Base-by-base conservation (phyloP, 2,888 invertebrate species). In the Caradrina kadenii region DNA sequence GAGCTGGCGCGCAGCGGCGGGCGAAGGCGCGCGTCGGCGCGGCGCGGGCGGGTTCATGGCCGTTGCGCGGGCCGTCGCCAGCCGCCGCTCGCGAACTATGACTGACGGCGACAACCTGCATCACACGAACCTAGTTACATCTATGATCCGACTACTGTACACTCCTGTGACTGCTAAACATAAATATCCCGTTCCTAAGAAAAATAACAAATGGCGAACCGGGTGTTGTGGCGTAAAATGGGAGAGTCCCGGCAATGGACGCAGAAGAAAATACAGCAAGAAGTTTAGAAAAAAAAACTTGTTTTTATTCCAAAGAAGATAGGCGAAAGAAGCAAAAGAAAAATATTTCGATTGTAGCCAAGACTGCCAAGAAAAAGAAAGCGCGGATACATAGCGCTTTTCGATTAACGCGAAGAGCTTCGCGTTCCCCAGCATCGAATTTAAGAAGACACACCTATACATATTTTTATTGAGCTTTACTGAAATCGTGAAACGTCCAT, bases 11-110 rank as follows among this genome's bases (percentile, higher is more conserved):
- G 95, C 92, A 86, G 95, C 93, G 69, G 92, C 90, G 71, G 96
- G 94, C 56, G 96, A 94, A 77, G 94, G 91, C 58, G 94, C 94
- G 67, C 95, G 94, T 52, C 96, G 93, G 48, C 96, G 96, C 71
- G 97, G 97, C 77, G 97, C 97, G 19, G 97, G 97, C 74, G 97
- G 97, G 93, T 97, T 97, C 97, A 97, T 97, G 73, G 97, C 94
- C 69, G 97, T 97, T 7, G 97, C 97, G 59, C 97, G 96, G 84
- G 97, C 97, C 39, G 96, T 96, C 53, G 97, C 97, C 82, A 97
- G 94, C 72, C 97, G 96, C 71, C 97, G 94, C 91, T 97, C 97
- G 66, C 96, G 96, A 1, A 97, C 97, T 79, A 97, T 97, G 88
- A 97, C 96, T 78, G 97, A 96, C 75, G 97, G 97, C 5, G 97